Base-by-base conservation (phyloP, 2,797 vertebrate species). In the Delichon dasypus region DNA sequence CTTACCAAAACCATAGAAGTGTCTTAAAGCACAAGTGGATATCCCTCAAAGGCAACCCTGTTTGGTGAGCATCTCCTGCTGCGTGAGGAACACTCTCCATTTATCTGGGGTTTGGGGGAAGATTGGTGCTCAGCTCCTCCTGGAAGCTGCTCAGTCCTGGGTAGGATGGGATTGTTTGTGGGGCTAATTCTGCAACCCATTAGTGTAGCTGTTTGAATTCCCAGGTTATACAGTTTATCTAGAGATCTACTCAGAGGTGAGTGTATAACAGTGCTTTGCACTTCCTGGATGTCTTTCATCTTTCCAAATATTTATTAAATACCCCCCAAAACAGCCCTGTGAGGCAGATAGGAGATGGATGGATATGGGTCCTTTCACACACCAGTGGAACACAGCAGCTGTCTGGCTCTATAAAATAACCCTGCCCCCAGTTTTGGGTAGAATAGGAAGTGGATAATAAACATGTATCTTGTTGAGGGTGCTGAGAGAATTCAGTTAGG, bases 261-360 rank as follows among this genome's bases (percentile, higher is more conserved):
- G 61, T 47, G 67, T 70, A 73, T 91, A 95, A 78, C 57, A 88
- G 68, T 65, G 45, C 38, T 72, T 77, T 76, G 25, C 30, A 68
- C 67, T 94, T 96, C 74, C 71, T 87, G 50, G n/a, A 42, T 54
- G 23, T 57, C 85, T 93, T 94, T 90, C 36, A 58, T 93, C 42
- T 95, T 91, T 86, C 82, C 79, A 94, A 93, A 90, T 92, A 94
- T 94, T 94, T 95, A 93, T 91, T 90, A 93, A 87, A 94, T 85
- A 95, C 70, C 73, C 71, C 67, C 93, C 80, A 79, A 93, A 94
- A 89, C 64, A 76, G 42, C 42, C 57, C 60, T 79, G 71, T 1
- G 34, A 93, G 57, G 76, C 79, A 77, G 71, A 61, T 76, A 57
- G 73, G 91, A 82, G 71, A 54, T 71, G 89, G 64, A 79, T 79